Conservation (phyloP, 2,797 vertebrate species). For the Taenioides sp. region DNA sequence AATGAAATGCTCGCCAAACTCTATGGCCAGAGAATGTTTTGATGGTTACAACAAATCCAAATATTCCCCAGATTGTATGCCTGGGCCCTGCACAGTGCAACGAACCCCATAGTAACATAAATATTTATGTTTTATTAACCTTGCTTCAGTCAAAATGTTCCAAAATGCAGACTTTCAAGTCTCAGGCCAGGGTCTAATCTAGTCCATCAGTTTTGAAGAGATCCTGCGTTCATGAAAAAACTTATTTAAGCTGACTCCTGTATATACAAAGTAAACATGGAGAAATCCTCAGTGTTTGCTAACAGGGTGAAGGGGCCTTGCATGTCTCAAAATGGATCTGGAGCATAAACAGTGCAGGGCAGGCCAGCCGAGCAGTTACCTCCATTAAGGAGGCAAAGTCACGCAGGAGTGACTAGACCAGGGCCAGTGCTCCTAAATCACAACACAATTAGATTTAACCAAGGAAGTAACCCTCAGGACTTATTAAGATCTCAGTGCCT, state of each 20-base stretch:
- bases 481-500: conserved; percentile 18
- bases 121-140: conserved; percentile 77
- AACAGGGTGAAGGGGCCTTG: conserved; percentile 67
- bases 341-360: conserved; percentile 79
- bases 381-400: conserved; percentile 73
- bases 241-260: conserved; percentile 81
- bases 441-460: conserved; percentile 54
- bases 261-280: conserved; percentile 81
- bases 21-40: conserved; percentile 46
- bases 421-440: conserved; percentile 52
- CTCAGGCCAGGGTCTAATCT: conserved; percentile 71
- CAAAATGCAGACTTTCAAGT: conserved; percentile 63
- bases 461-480: conserved; percentile 42
- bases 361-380: conserved; percentile 73
- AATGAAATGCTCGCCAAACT: conserved; percentile 23
- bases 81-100: conserved; percentile 51
- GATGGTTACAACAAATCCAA: conserved; percentile 57
- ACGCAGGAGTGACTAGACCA: conserved; percentile 73
- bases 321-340: conserved; percentile 75
- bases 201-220: conserved; percentile 73
- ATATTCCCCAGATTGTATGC: conserved; percentile 47
- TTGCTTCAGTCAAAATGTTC: conserved; percentile 65
- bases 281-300: conserved; percentile 76
- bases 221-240: conserved; percentile 61
- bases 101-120: conserved; percentile 66